Evolutionary conservation across 2,113 vertebrate species (phyloP), one percentile per base, ranked within the genome.

Genomic region (Eptesicus fuscus): DNA sequence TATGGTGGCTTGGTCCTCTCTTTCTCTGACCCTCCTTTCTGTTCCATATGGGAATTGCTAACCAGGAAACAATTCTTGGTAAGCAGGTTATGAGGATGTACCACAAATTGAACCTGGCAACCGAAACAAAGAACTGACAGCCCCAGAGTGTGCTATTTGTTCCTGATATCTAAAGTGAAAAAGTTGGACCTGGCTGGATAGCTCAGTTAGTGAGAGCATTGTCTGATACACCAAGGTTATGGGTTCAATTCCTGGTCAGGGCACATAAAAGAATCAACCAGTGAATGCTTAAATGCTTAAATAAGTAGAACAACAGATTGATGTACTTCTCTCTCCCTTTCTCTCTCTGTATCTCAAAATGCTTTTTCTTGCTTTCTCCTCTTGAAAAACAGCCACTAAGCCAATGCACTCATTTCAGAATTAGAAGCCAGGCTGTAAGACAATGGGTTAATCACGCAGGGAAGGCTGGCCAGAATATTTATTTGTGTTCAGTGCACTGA

Each of bases 401-500:
- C 65, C 79, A 35, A 77, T n/a, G 20, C 28, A 59, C 12, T 69
- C 51, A 25, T 37, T 83, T 77, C 83, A 44, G 53, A 92, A 47
- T 70, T 22, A 51, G 83, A 84, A 40, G 23, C 82, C 77, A 76
- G 51, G 59, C 61, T 56, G 51, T 89, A 59, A 96, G 84, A 93
- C 83, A 82, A 91, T 59, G 65, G 73, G 80, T 89, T 89, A 95
- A 97, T 94, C 95, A 91, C 9, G 30, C 22, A 40, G 14, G 5
- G 53, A 74, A 84, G 25, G 49, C 91, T 83, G 69, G 44, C 51
- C 90, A 78, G 71, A 90, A 70, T 47, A 2, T 32, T 87, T 87
- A 96, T 91, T 22, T 14, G 37, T 90, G 53, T 20, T 76, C 77
- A 96, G 88, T 86, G 78, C 32, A 2, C 51, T 23, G 30, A 84